A percentile compares a stretch with the other conserved stretches of the same genome.
phyloP scores from a whole-genome alignment of 2,888 invertebrate genomes.

The Hydraecia micacea region DNA sequence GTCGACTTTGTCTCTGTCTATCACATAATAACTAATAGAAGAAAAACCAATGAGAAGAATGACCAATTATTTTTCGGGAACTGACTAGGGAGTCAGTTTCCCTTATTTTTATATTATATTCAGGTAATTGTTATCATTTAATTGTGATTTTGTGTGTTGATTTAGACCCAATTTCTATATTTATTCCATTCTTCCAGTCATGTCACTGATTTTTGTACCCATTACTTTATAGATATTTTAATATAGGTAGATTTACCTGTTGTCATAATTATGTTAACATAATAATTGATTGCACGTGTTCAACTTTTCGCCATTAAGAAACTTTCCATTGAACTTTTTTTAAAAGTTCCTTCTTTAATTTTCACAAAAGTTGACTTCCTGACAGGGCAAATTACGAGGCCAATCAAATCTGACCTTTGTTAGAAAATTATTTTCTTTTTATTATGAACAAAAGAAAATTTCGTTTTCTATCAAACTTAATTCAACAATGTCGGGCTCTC shows the following conservation, averaged over 20 bases:
- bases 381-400: constrained; percentile 61
- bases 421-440: constrained; percentile 68
- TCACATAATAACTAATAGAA: too few relatives aligned
- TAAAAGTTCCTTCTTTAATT: constrained; percentile 33
- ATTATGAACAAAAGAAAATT: constrained; percentile 72
- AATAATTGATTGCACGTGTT: constrained; percentile 12
- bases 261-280: constrained; percentile 1
- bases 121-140: too few relatives aligned
- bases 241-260: not conserved
- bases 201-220: not conserved
- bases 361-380: constrained; percentile 41
- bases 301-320: constrained; percentile 3
- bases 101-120: too few relatives aligned
- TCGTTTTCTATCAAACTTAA: constrained; percentile 75
- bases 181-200: not conserved
- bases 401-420: constrained; percentile 69
- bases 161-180: too few relatives aligned
- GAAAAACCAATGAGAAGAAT: too few relatives aligned
- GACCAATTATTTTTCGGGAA: too few relatives aligned
- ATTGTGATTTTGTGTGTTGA: too few relatives aligned
- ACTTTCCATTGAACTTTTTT: constrained; percentile 39
- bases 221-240: not conserved
- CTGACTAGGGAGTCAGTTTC: too few relatives aligned
- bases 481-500: constrained; percentile 71
- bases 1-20: too few relatives aligned